Conservation (phyloP, 2,888 invertebrate genomes). For the Zonitis immaculata region DNA sequence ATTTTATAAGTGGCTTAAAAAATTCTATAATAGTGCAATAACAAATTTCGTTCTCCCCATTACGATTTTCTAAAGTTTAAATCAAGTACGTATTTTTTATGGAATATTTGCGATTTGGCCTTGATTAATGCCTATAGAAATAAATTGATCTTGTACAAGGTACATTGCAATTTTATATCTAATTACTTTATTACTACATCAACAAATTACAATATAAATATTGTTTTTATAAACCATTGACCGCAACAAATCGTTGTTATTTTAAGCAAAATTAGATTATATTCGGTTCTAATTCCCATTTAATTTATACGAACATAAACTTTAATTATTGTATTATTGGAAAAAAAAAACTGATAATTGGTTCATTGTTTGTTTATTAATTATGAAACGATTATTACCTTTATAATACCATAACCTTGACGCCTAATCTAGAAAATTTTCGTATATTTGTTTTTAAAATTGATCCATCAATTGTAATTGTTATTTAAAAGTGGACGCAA, state of each 20-base stretch:
- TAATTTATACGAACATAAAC: too few relatives aligned
- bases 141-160: neutral
- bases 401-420: neutral
- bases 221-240: slow-evolving; percentile 3
- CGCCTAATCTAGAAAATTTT: neutral
- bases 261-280: too few relatives aligned
- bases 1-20: too few relatives aligned
- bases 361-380: neutral
- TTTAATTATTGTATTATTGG: too few relatives aligned
- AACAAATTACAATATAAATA: neutral
- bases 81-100: too few relatives aligned
- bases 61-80: too few relatives aligned
- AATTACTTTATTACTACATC: neutral
- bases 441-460: neutral
- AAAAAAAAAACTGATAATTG: too few relatives aligned
- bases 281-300: too few relatives aligned
- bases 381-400: neutral
- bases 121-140: neutral
- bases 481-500: neutral
- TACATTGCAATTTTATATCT: neutral
- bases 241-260: too few relatives aligned
- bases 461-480: neutral
- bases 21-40: too few relatives aligned
- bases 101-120: too few relatives aligned
- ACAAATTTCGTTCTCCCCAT: too few relatives aligned